phyloP scores from a whole-genome alignment of 2,113 vertebrate species.

The Hippoglossus stenolepis region DNA sequence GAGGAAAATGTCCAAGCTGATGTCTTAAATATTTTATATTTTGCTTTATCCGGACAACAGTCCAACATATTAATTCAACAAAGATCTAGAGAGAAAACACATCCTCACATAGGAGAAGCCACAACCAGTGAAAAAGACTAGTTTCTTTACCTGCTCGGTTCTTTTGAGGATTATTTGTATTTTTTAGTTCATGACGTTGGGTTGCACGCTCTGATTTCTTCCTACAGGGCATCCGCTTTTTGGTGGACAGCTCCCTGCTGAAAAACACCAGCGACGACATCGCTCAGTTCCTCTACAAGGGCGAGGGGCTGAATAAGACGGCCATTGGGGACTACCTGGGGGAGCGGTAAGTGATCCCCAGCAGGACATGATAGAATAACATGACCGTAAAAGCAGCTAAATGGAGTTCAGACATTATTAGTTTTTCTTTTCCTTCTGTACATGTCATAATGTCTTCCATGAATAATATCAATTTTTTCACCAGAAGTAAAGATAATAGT shows the following conservation, averaged over 20 bases:
- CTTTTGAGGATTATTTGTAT: too few species aligned
- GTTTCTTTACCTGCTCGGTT: too few species aligned
- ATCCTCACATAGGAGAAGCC: too few species aligned
- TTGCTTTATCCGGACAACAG: too few species aligned
- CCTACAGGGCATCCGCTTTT: slow-evolving; percentile 93
- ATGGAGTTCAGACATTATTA: too few species aligned
- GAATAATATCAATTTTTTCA: background rate
- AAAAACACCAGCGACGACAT: slow-evolving; percentile 94
- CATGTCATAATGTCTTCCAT: background rate
- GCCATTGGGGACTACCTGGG: slow-evolving; percentile 98
- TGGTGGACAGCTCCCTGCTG: slow-evolving; percentile 92
- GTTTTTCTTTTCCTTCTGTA: background rate
- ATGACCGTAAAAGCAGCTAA: too few species aligned
- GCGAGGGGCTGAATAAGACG: slow-evolving; percentile 97
- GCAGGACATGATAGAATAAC: too few species aligned
- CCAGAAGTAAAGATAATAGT: background rate
- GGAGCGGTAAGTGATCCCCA: slow-evolving; percentile 84
- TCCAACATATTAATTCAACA: too few species aligned
- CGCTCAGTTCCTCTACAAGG: slow-evolving; percentile 95
- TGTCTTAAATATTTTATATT: too few species aligned
- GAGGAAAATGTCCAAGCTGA: too few species aligned
- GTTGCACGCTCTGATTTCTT: background rate
- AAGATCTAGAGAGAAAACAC: too few species aligned
- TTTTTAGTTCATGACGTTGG: background rate
- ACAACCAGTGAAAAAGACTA: too few species aligned